Base-by-base conservation (phyloP, 2,113 vertebrate genomes). In the Helogale parvula region DNA sequence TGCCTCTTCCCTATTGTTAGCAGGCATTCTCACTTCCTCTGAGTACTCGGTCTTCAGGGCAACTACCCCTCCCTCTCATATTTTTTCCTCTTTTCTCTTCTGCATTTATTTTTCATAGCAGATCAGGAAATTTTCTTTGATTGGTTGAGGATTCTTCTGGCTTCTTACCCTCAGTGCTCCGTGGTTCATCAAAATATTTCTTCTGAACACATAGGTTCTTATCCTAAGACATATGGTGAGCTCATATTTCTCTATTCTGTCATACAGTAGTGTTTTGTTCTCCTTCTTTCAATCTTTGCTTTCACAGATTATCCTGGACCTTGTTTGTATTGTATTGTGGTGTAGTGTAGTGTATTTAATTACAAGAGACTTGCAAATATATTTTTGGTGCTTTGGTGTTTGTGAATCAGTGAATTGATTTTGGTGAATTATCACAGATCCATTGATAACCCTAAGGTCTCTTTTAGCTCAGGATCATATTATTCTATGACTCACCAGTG, bases 391-490 rank as follows among this genome's bases (percentile, higher is more conserved):
- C 5, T 72, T 86, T 71, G 21, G 14, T 71, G 45, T 87, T 86
- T 90, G 65, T 94, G 45, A 52, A 35, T 85, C 33, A 90, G 21
- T 93, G 79, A 83, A 19, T 31, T 93, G 23, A 86, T 90, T 94
- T 90, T 94, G 66, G 16, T 74, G 35, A 91, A 74, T 76, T 91
- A 74, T 81, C 31, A 41, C 7, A 33, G 66, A 80, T n/a, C 4
- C 52, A 72, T 15, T 52, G 38, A 63, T 85, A 79, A 84, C 52
- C 52, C 10, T 65, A 83, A 66, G 15, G 7, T 71, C 27, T 27
- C 27, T 83, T 29, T 41, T 89, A 66, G 14, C 29, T 45, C 4
- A 45, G 16, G 12, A 16, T 93, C 21, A 80, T 90, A 21, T 41
- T 90, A 65, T 85, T 72, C 41, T 90, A n/a, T 87, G 66, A 57